Evolutionary conservation across 92 coral and sea anemone genomes (phyloP), one percentile per base, ranked within the genome.

Genomic region (Chrysogorgia sp.): DNA sequence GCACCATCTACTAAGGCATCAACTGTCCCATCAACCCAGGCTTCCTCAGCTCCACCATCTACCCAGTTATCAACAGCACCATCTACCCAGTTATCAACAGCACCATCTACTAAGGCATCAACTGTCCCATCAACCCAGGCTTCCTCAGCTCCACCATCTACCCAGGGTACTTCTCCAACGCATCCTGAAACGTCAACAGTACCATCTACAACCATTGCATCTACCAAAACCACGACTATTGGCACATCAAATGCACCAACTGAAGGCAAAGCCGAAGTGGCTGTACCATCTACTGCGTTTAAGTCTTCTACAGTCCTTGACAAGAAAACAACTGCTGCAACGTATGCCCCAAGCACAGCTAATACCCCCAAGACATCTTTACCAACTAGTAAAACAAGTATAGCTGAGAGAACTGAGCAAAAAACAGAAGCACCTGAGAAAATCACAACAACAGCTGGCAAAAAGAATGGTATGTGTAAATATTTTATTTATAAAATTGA

Each of bases 121-220:
- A 14, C 7, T 8, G 10, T n/a, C 3, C 52, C 74, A 0, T 19
- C 74, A 10, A 35, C 74, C 52, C 26, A 68, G 20, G 34, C 15
- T 1, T 21, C 32, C 8, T 2, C 32, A 7, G 34, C 10, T 14
- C 63, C 17, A 69, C 74, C 59, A 69, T 29, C 76, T 69, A 26
- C 60, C 40, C 52, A 20, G 15, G 7, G 19, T 65, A 45, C 30
- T 0, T 37, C 72, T n/a, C 50, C 22, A 34, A 2, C 66, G 40
- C 25, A 30, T n/a, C 20, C 21, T 14, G 26, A 1, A 10, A 14
- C 80, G 47, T 50, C 81, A 22, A 61, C 76, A 2, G 71, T 19
- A 15, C 68, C 84, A 64, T n/a, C 89, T 7, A 60, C 63, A 28
- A 20, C 79, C 34, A 76, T 77, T 52, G 60, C 83, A 75, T 23